Evolutionary conservation across 2,797 vertebrate genomes (phyloP).

Genomic region (Artibeus lituratus): DNA sequence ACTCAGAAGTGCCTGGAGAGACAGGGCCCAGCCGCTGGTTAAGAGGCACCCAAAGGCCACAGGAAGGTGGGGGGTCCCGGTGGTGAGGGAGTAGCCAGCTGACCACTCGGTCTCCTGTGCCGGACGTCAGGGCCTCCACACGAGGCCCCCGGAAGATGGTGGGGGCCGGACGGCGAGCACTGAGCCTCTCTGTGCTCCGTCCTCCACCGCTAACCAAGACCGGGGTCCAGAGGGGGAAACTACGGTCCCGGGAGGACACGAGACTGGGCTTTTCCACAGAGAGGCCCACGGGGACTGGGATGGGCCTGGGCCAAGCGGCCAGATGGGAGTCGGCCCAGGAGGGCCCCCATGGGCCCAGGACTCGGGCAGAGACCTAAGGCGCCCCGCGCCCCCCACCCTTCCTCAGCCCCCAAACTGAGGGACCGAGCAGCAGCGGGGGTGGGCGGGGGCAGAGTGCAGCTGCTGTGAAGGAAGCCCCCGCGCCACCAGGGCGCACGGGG

Average conservation of each 20-base stretch:
- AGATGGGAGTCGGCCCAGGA: background rate
- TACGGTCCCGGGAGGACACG: background rate
- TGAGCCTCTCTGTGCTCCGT: background rate
- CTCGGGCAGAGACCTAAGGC: background rate
- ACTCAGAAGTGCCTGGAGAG: background rate
- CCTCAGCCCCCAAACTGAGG: background rate
- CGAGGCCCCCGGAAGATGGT: background rate
- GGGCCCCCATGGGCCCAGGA: background rate
- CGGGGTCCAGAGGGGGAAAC: background rate
- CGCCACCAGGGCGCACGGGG: accelerated
- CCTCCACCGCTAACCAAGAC: background rate
- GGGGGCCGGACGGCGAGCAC: background rate
- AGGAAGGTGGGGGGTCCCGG: background rate
- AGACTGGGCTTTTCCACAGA: background rate
- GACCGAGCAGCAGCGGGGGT: no score
- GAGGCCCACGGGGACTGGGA: accelerated
- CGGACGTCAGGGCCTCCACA: background rate
- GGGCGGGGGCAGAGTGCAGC: background rate
- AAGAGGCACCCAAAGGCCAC: background rate
- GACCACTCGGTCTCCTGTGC: background rate
- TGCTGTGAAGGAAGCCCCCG: background rate
- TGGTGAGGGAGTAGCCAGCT: background rate
- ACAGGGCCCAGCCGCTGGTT: background rate
- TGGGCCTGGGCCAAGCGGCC: no score
- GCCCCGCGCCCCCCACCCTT: background rate